Conservation (phyloP, 2,797 vertebrate species). For the Pelobates cultripes region DNA sequence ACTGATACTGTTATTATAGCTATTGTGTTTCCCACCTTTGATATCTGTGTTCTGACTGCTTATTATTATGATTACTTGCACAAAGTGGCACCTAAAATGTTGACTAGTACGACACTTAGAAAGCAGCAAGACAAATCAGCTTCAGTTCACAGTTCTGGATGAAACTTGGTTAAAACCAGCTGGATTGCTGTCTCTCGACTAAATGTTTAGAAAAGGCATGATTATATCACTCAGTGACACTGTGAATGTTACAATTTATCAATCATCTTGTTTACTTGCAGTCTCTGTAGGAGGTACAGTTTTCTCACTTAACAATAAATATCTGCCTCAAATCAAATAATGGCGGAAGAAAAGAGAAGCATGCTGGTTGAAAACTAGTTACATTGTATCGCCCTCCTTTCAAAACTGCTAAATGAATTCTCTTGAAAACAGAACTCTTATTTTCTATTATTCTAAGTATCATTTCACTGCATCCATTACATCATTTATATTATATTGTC, state of each 20-base stretch:
- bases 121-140: slow-evolving; percentile 76
- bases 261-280: slow-evolving; percentile 76
- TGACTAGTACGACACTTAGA: slow-evolving; percentile 71
- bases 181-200: slow-evolving; percentile 78
- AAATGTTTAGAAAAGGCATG: slow-evolving; percentile 82
- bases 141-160: slow-evolving; percentile 64
- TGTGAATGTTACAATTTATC: slow-evolving; percentile 79
- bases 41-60: slow-evolving; percentile 67
- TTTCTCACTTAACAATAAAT: slow-evolving; percentile 72
- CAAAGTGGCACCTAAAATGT: slow-evolving; percentile 74
- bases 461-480: not conserved
- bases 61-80: slow-evolving; percentile 73
- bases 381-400: slow-evolving; percentile 4
- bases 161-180: slow-evolving; percentile 79
- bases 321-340: slow-evolving; percentile 60
- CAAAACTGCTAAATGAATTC: slow-evolving; percentile 7
- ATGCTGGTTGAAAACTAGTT: slow-evolving; percentile 26
- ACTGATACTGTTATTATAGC: slow-evolving; percentile 54
- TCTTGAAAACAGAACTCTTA: slow-evolving; percentile 7
- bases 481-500: not conserved
- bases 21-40: slow-evolving; percentile 60
- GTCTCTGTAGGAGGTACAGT: slow-evolving; percentile 70
- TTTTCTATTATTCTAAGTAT: not conserved
- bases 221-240: slow-evolving; percentile 78
- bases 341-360: slow-evolving; percentile 39